Evolutionary conservation across 1,140 invertebrate genomes (phyloP).

Genomic region (Teleopsis dalmanni): DNA sequence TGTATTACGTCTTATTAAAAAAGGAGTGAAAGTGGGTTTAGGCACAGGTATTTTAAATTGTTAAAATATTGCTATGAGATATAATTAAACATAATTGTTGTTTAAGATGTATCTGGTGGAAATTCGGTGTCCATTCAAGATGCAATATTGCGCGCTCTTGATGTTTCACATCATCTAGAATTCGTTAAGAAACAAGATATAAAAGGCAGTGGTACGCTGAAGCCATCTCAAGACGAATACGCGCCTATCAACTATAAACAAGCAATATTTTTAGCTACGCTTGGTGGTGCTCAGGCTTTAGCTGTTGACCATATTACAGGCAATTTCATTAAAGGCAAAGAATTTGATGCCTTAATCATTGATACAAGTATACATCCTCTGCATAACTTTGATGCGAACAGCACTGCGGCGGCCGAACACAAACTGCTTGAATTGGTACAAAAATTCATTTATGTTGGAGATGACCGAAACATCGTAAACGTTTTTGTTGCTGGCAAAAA

Average conservation of each 20-base stretch:
- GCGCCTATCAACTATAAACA: slow-evolving; percentile 62
- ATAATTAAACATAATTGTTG: slow-evolving; percentile 3
- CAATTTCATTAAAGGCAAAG: slow-evolving; percentile 70
- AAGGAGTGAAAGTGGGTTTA: slow-evolving; percentile 68
- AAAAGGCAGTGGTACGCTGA: slow-evolving; percentile 20
- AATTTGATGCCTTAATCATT: slow-evolving; percentile 76
- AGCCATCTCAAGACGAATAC: slow-evolving; percentile 19
- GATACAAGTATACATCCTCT: slow-evolving; percentile 53
- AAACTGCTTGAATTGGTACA: slow-evolving; percentile 58
- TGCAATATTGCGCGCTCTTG: slow-evolving; percentile 62
- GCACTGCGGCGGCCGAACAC: slow-evolving; percentile 19
- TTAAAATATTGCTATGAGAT: background rate
- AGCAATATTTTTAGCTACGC: slow-evolving; percentile 74
- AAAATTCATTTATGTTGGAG: slow-evolving; percentile 74
- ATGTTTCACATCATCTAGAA: slow-evolving; percentile 61
- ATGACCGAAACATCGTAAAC: slow-evolving; percentile 72
- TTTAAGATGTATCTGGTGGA: slow-evolving; percentile 76
- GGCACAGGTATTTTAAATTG: slow-evolving; percentile 55
- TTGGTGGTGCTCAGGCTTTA: slow-evolving; percentile 76
- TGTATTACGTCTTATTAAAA: slow-evolving; percentile 55
- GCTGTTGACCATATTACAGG: slow-evolving; percentile 64
- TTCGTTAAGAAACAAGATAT: slow-evolving; percentile 43
- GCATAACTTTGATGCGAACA: slow-evolving; percentile 44
- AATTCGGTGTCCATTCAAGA: slow-evolving; percentile 68
- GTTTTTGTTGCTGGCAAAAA: slow-evolving; percentile 67